Evolutionary conservation across 2,797 vertebrate species (phyloP), one percentile per base, ranked within the genome.

Genomic region (Fistularia tabacaria): DNA sequence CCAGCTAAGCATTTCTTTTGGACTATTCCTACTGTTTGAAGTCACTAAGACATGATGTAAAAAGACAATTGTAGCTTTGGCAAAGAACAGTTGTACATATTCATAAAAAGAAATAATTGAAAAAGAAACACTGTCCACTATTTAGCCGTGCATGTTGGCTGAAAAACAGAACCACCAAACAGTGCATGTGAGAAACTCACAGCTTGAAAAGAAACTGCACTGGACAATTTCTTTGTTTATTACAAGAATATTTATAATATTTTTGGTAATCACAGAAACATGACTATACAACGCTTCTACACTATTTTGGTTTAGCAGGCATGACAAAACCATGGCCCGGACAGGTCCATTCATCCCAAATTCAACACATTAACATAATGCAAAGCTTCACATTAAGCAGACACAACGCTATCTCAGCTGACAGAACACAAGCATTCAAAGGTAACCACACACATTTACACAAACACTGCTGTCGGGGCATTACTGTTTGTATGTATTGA

Each of bases 161-260:
- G 25, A 25, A 25, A 25, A 25, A 25, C 25, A 25, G 5, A 25
- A 25, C 5, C 25, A 25, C 25, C 25, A 25, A 25, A 25, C 25
- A 36, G 13, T 42, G 37, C 14, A 46, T 0, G 7, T 25, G 40
- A 51, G 10, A 14, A 7, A 48, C 38, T 9, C 36, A 37, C 12
- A 37, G 10, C 36, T 37, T 14, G 9, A 49, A 5, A 36, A n/a
- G 10, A 48, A 8, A n/a, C 8, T 7, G 15, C 14, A 54, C 46
- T 15, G 36, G 54, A 53, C 25, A 62, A 82, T 75, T 70, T 61
- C 65, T 46, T 48, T 62, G 74, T 92, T 91, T 89, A 91, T 89
- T 92, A 92, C 79, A 92, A 92, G 87, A 91, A 92, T 92, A 92
- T 82, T 77, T 57, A 74, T 87, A 58, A 73, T 81, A 60, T 85